Percentiles rank a stretch among this genome's conserved stretches.
Conservation (phyloP, 2,888 invertebrate genomes). For the Drosophila neutralis region DNA sequence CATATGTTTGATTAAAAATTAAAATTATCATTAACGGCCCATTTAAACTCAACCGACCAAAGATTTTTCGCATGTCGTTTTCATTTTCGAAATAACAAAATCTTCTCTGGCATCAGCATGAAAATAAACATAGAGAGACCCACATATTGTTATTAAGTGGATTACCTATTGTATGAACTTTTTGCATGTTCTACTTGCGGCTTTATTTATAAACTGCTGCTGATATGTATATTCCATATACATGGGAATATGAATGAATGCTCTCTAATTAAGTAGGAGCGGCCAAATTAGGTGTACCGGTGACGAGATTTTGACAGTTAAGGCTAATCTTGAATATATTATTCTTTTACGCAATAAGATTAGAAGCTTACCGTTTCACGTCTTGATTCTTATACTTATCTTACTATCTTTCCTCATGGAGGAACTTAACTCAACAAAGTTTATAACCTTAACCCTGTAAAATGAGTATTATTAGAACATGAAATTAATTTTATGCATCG, state of each 20-base stretch:
- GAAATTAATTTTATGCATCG: neutral
- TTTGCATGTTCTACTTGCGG: conserved; percentile 17
- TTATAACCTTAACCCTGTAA: too few relatives aligned
- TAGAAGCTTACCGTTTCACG: neutral
- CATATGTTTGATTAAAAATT: conserved; percentile 82
- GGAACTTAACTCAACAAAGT: neutral
- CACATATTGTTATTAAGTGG: conserved; percentile 30
- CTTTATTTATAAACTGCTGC: conserved; percentile 24
- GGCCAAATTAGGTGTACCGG: neutral
- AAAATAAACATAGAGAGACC: conserved; percentile 33
- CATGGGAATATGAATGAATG: conserved; percentile 17
- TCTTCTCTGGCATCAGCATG: conserved; percentile 36
- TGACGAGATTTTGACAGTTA: neutral
- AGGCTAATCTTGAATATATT: neutral
- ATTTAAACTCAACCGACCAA: conserved; percentile 82
- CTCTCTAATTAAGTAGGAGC: neutral
- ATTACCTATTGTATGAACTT: conserved; percentile 50
- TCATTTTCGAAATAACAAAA: conserved; percentile 81
- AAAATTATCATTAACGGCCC: conserved; percentile 83
- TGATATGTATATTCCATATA: conserved; percentile 5
- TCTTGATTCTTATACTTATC: neutral
- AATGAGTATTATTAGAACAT: neutral
- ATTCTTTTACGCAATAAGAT: neutral
- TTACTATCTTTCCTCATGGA: neutral
- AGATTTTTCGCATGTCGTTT: conserved; percentile 83